Evolutionary conservation across 2,113 vertebrate genomes (phyloP).

Genomic region (Scopus umbretta): DNA sequence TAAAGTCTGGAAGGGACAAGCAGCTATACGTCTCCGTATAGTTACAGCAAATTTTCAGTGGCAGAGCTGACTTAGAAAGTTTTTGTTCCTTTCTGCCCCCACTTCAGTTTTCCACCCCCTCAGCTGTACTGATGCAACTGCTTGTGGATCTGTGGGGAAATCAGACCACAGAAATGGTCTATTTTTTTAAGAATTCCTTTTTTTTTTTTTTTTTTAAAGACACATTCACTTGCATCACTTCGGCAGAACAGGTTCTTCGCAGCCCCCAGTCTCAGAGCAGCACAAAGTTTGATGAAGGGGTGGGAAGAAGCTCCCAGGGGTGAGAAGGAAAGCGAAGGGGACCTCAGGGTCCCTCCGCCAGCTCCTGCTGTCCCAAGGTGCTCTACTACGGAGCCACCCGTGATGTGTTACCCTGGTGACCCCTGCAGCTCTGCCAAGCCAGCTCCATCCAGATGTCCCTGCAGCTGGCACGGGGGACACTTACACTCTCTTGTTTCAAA

Average conservation of each 20-base stretch:
- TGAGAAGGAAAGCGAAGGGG: background rate
- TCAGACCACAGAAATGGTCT: background rate
- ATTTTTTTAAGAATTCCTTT: background rate
- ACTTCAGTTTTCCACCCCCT: slow-evolving; percentile 52
- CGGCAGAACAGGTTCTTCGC: background rate
- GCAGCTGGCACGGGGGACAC: background rate
- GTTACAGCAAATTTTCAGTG: background rate
- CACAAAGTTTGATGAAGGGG: background rate
- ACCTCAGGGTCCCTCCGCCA: background rate
- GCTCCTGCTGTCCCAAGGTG: background rate
- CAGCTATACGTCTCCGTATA: background rate
- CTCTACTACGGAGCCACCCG: background rate
- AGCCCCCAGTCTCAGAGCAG: background rate
- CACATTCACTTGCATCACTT: background rate
- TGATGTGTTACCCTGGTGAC: background rate
- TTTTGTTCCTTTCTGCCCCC: slow-evolving; percentile 52
- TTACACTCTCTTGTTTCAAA: background rate
- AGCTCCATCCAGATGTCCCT: background rate
- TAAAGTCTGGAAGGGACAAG: background rate
- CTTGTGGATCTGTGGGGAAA: slow-evolving; percentile 50
- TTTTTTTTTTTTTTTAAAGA: background rate
- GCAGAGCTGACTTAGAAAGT: slow-evolving; percentile 1
- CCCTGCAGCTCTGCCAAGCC: background rate
- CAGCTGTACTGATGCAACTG: slow-evolving; percentile 43
- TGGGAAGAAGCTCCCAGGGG: background rate